These are phyloP conservation scores for Horisme vitalbata DNA, from an alignment of 2,888 invertebrate species.

Conservation along the genomic window DNA sequence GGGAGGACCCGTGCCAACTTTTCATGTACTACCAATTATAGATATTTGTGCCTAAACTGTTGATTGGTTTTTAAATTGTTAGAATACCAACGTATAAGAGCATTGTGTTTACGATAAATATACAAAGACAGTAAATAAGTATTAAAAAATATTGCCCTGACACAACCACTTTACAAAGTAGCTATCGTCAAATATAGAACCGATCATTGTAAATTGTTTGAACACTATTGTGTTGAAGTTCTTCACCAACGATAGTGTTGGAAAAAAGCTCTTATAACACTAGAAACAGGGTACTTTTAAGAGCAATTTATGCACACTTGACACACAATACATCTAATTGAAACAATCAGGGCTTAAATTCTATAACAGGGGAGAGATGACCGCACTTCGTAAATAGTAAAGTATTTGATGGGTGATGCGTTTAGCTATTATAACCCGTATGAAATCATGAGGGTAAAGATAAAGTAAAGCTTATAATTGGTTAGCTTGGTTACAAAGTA, in stretches of 20 bases:
- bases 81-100: neutral
- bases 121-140: neutral
- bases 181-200: no score
- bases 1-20: no score
- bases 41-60: no score
- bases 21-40: no score
- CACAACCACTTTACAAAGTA: neutral
- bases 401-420: neutral
- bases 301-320: conserved; percentile 12
- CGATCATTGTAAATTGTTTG: no score
- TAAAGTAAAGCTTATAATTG: no score
- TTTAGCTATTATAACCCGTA: neutral
- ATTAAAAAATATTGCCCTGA: neutral
- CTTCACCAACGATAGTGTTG: neutral
- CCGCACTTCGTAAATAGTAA: neutral
- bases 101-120: neutral
- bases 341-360: conserved; percentile 21
- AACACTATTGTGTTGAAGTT: no score
- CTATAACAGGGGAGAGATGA: conserved; percentile 1
- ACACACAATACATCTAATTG: conserved; percentile 24
- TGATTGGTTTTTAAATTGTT: no score
- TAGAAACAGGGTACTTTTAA: conserved; percentile 7
- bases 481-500: no score
- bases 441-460: neutral
- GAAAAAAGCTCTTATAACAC: conserved; percentile 7